These are phyloP conservation scores for Corythaixoides concolor DNA, from an alignment of 2,113 vertebrate species.

Conservation along the genomic window DNA sequence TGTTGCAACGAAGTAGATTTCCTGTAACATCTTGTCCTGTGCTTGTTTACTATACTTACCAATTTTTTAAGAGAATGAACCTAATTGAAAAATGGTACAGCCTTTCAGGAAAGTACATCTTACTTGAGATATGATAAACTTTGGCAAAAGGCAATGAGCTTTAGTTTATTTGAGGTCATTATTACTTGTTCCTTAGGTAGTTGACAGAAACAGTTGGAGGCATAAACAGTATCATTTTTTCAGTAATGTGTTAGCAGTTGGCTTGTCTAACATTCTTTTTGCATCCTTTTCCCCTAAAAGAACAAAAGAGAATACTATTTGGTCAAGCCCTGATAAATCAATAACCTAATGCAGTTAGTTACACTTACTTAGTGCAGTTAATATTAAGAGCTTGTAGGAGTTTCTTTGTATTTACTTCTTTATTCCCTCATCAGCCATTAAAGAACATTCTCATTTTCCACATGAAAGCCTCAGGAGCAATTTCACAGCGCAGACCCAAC, in stretches of 20 bases:
- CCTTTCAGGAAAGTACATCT: slow-evolving; percentile 15
- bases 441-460: slow-evolving; percentile 84
- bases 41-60: background rate
- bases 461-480: slow-evolving; percentile 78
- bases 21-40: slow-evolving; percentile 11
- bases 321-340: slow-evolving; percentile 77
- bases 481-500: slow-evolving; percentile 73
- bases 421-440: slow-evolving; percentile 79
- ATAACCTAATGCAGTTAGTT: slow-evolving; percentile 79
- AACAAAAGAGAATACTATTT: slow-evolving; percentile 54
- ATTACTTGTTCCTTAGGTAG: slow-evolving; percentile 11
- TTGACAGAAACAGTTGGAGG: slow-evolving; percentile 16
- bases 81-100: background rate
- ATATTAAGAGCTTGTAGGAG: slow-evolving; percentile 75
- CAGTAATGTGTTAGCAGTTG: slow-evolving; percentile 14
- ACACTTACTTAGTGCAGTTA: slow-evolving; percentile 79
- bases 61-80: background rate
- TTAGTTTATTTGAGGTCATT: slow-evolving; percentile 15
- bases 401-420: slow-evolving; percentile 81
- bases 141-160: background rate
- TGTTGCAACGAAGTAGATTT: slow-evolving; percentile 21
- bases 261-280: slow-evolving; percentile 42
- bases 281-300: slow-evolving; percentile 25
- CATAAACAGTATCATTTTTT: slow-evolving; percentile 24
- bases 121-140: slow-evolving; percentile 26